Conservation (phyloP, 2,113 vertebrate species). For the Eupsittula cactorum region DNA sequence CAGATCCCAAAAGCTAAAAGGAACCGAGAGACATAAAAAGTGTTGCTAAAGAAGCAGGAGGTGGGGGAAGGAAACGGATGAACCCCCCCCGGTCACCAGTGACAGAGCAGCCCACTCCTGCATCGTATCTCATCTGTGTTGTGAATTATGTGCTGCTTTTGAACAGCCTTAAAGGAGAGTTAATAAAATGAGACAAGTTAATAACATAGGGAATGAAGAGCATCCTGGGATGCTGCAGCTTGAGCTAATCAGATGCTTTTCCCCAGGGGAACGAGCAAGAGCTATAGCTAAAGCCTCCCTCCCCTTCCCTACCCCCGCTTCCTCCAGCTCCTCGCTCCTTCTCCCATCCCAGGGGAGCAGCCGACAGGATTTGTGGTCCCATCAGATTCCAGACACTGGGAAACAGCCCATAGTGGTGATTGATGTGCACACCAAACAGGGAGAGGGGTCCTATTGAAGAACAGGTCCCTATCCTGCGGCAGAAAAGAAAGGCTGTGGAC, state of each 20-base stretch:
- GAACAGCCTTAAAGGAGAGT: conserved; percentile 56
- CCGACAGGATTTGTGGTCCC: neutral
- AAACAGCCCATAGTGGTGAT: neutral
- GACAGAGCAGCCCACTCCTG: conserved; percentile 5
- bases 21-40: neutral
- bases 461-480: neutral
- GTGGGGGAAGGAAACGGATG: conserved; percentile 16
- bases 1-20: neutral
- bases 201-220: conserved; percentile 64
- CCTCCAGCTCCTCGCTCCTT: neutral
- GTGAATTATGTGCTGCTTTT: conserved; percentile 42
- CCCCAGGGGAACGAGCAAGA: neutral
- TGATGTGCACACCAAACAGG: neutral
- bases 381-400: neutral
- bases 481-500: neutral
- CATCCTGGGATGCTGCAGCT: conserved; percentile 31
- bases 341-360: neutral
- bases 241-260: conserved; percentile 58
- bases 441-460: neutral
- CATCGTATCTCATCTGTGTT: conserved; percentile 35
- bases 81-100: neutral
- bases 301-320: neutral
- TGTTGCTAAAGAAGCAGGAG: neutral
- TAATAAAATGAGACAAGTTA: conserved; percentile 68
- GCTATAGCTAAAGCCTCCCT: neutral